Evolutionary conservation across 2,888 invertebrate genomes (phyloP).

Genomic region (Eumerus sabulonum): DNA sequence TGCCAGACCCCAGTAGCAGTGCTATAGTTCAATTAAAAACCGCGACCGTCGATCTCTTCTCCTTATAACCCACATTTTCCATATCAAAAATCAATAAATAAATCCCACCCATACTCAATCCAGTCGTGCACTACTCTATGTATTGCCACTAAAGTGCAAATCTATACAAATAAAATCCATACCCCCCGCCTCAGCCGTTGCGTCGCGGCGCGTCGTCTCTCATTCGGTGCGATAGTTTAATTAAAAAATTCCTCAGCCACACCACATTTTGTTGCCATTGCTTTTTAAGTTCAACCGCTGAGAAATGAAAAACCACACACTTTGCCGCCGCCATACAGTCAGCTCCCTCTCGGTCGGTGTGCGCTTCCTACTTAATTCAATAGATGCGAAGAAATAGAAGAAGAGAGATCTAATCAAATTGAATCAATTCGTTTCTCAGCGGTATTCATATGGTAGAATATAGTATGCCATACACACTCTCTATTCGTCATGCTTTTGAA

Average conservation of each 20-base stretch:
- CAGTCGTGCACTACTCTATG: not conserved
- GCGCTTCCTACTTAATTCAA: constrained; percentile 55
- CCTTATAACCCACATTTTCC: constrained; percentile 39
- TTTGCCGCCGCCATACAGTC: constrained; percentile 15
- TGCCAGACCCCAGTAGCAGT: too few relatives aligned
- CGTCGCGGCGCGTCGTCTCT: constrained; percentile 14
- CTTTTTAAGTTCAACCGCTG: constrained; percentile 14
- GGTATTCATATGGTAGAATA: constrained; percentile 6
- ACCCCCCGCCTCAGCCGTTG: constrained; percentile 31
- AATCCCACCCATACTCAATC: constrained; percentile 12
- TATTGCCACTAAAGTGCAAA: constrained; percentile 22
- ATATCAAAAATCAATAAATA: constrained; percentile 52
- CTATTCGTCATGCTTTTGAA: constrained; percentile 35
- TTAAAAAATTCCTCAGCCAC: constrained; percentile 39
- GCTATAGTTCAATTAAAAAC: too few relatives aligned
- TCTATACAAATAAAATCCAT: constrained; percentile 39
- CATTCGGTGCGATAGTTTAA: constrained; percentile 38
- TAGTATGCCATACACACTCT: constrained; percentile 4
- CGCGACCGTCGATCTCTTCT: too few relatives aligned
- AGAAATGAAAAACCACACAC: constrained; percentile 15
- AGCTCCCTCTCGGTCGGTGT: not conserved
- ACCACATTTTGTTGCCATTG: constrained; percentile 26
- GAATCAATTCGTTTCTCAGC: constrained; percentile 55
- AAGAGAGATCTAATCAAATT: constrained; percentile 55
- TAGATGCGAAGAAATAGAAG: constrained; percentile 42